A percentile compares a stretch with the other conserved stretches of the same genome.
Conservation (phyloP, 2,888 invertebrate species). For the Cordilura impudica region DNA sequence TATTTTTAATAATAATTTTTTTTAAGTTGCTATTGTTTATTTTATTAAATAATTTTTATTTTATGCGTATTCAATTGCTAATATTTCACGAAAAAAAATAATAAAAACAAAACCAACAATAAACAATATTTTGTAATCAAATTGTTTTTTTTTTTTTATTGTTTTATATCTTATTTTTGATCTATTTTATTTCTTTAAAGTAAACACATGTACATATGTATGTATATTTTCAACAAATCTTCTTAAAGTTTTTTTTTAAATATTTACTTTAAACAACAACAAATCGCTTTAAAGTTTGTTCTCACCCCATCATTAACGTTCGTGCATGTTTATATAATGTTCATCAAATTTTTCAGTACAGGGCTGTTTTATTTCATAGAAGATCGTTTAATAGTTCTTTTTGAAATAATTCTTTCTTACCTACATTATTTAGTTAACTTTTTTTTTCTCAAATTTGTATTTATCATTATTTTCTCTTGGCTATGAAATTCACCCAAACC, state of each 20-base stretch:
- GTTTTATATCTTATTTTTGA: not conserved
- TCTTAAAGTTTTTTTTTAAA: too few species aligned
- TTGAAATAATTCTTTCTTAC: too few species aligned
- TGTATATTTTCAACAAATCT: not conserved
- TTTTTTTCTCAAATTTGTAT: not conserved
- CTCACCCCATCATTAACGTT: not conserved
- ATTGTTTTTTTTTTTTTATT: not conserved
- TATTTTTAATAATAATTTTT: slow-evolving; percentile 44
- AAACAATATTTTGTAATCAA: not conserved
- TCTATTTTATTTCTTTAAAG: not conserved
- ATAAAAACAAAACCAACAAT: too few species aligned
- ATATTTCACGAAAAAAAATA: slow-evolving; percentile 9
- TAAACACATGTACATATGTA: not conserved
- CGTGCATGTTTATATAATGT: slow-evolving; percentile 1
- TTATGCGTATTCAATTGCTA: slow-evolving; percentile 42
- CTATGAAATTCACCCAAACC: slow-evolving; percentile 47
- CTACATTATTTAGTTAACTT: not conserved
- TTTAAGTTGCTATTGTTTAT: slow-evolving; percentile 49
- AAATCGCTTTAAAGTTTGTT: not conserved
- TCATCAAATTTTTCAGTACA: not conserved
- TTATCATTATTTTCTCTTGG: slow-evolving; percentile 45
- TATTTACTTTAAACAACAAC: not conserved
- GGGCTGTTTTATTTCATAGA: not conserved
- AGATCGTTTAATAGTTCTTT: too few species aligned
- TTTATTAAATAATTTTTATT: slow-evolving; percentile 23